Evolutionary conservation across 1,140 invertebrate species (phyloP).

Genomic region (Megalopta genalis): DNA sequence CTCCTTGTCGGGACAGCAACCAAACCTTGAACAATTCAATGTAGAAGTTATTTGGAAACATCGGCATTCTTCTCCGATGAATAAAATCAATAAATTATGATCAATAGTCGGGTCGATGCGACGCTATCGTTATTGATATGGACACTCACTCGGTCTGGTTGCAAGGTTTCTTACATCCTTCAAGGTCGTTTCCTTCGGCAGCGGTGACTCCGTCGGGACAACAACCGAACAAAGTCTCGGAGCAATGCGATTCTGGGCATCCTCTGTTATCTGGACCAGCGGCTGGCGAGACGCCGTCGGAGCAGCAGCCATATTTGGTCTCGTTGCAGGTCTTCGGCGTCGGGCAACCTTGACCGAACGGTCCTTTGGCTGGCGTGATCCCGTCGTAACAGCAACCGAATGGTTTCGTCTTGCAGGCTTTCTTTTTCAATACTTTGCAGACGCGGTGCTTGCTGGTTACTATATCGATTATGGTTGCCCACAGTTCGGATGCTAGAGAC

Average conservation of each 20-base stretch:
- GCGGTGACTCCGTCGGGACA: slow-evolving; percentile 90
- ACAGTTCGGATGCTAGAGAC: slow-evolving; percentile 68
- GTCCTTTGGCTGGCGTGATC: slow-evolving; percentile 89
- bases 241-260: slow-evolving; percentile 88
- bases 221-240: slow-evolving; percentile 90
- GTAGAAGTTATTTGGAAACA: no score
- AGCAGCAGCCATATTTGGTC: slow-evolving; percentile 92
- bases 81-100: no score
- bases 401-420: slow-evolving; percentile 84
- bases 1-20: slow-evolving; percentile 86
- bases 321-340: slow-evolving; percentile 88
- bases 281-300: slow-evolving; percentile 92
- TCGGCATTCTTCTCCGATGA: no score
- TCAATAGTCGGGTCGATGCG: no score
- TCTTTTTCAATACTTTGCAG: slow-evolving; percentile 82
- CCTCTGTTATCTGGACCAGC: slow-evolving; percentile 86
- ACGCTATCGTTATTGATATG: background rate
- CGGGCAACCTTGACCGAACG: slow-evolving; percentile 90
- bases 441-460: slow-evolving; percentile 79
- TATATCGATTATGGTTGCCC: slow-evolving; percentile 74
- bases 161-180: slow-evolving; percentile 90
- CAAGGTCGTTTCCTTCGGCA: slow-evolving; percentile 90
- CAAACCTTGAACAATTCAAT: slow-evolving; percentile 75
- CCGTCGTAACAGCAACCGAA: slow-evolving; percentile 96
- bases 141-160: slow-evolving; percentile 82